phyloP scores from a whole-genome alignment of 2,888 invertebrate species.

The Latrodectus hesperus region DNA sequence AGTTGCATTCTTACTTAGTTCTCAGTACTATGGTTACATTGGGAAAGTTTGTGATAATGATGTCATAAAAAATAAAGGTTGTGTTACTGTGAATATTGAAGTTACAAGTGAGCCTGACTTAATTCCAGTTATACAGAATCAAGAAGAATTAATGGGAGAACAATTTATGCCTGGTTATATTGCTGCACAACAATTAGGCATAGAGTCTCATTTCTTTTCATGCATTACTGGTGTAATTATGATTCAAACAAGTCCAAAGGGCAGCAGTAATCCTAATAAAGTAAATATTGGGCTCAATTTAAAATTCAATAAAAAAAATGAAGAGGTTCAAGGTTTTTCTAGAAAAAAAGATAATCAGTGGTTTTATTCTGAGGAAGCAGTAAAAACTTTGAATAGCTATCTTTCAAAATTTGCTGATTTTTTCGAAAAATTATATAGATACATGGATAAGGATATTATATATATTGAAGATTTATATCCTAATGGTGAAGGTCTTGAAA shows the following conservation, averaged over 20 bases:
- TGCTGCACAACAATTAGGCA: constrained; percentile 75
- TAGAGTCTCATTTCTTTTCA: constrained; percentile 84
- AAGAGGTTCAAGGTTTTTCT: constrained; percentile 78
- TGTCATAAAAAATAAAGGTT: constrained; percentile 75
- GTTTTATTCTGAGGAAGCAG: constrained; percentile 86
- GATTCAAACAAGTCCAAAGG: constrained; percentile 75
- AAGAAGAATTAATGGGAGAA: constrained; percentile 51
- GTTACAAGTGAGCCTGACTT: constrained; percentile 79
- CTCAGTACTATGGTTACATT: constrained; percentile 86
- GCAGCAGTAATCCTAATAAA: constrained; percentile 72
- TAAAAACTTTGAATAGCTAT: constrained; percentile 84
- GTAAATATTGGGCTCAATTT: constrained; percentile 92
- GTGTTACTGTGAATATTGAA: constrained; percentile 79
- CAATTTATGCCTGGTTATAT: constrained; percentile 74
- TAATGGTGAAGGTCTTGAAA: constrained; percentile 64
- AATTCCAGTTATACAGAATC: constrained; percentile 48
- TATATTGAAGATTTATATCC: constrained; percentile 64
- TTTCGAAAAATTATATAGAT: constrained; percentile 79
- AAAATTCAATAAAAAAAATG: constrained; percentile 87
- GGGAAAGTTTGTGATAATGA: constrained; percentile 80
- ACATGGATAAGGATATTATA: constrained; percentile 60
- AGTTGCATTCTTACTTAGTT: constrained; percentile 84
- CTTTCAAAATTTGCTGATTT: constrained; percentile 83
- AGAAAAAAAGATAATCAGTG: constrained; percentile 78
- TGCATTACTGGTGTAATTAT: constrained; percentile 90